phyloP scores from a whole-genome alignment of 1,140 invertebrate species.

The Drosophila takahashii region DNA sequence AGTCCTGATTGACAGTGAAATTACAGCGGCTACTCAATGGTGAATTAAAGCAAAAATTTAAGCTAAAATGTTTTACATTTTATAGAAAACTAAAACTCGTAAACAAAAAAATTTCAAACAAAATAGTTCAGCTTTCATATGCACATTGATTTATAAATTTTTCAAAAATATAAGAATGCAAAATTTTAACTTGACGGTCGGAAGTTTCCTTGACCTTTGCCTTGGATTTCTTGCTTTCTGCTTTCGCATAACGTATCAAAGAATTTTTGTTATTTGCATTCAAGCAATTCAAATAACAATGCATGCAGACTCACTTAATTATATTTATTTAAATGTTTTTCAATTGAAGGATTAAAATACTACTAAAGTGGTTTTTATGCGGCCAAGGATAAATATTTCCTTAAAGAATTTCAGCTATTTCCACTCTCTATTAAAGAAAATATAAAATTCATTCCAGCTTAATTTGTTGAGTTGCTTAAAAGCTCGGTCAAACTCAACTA shows the following conservation, averaged over 20 bases:
- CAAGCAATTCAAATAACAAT: background rate
- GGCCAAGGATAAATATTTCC: background rate
- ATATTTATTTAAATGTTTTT: background rate
- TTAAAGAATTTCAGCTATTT: background rate
- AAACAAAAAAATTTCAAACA: too few relatives aligned
- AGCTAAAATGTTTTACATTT: too few relatives aligned
- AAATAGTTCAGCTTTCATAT: background rate
- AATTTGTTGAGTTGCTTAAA: background rate
- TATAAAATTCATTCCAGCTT: background rate
- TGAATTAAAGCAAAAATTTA: background rate
- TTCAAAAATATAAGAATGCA: background rate
- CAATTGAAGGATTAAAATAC: background rate
- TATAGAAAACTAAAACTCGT: too few relatives aligned
- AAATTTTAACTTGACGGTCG: too few relatives aligned
- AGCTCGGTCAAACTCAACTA: background rate
- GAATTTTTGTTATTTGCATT: slow-evolving; percentile 4
- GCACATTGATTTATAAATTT: background rate
- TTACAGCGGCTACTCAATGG: background rate
- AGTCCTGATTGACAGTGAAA: background rate
- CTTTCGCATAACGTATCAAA: background rate
- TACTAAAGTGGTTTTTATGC: background rate
- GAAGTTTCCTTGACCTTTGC: background rate
- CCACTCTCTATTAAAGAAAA: background rate
- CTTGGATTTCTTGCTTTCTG: background rate
- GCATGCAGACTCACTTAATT: background rate